Conservation (phyloP, 2,113 vertebrate genomes). For the Natator depressus region DNA sequence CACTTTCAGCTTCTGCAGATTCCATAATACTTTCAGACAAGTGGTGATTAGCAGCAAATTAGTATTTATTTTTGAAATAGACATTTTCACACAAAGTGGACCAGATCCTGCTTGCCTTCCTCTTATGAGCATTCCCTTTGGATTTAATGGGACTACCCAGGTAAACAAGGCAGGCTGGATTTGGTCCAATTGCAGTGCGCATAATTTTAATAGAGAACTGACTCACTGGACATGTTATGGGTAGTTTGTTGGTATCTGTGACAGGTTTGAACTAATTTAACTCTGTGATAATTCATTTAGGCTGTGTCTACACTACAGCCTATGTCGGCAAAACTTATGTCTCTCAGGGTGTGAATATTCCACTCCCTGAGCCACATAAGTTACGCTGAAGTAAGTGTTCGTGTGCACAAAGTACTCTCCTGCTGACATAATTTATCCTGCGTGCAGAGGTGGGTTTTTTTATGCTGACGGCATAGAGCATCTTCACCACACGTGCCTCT, state of each 20-base stretch:
- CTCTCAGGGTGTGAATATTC: too few relatives aligned
- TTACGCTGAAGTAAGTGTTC: too few relatives aligned
- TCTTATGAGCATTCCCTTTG: background rate
- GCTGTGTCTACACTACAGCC: too few relatives aligned
- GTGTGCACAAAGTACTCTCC: too few relatives aligned
- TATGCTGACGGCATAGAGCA: too few relatives aligned
- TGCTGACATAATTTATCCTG: too few relatives aligned
- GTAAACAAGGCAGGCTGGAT: background rate
- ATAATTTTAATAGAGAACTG: slow-evolving; percentile 2
- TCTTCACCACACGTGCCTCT: too few relatives aligned
- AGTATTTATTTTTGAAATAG: background rate
- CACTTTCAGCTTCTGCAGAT: background rate
- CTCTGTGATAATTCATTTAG: background rate
- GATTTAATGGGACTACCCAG: background rate
- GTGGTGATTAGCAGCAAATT: background rate
- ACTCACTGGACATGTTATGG: background rate
- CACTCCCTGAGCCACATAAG: too few relatives aligned
- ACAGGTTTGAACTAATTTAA: background rate
- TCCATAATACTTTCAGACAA: background rate
- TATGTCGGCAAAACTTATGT: too few relatives aligned
- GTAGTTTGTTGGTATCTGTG: background rate
- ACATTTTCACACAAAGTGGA: background rate
- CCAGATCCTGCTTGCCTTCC: background rate
- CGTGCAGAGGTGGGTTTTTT: too few relatives aligned
- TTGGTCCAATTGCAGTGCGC: background rate